Evolutionary conservation across 2,797 vertebrate genomes (phyloP).

Genomic region (Ceryle rudis): DNA sequence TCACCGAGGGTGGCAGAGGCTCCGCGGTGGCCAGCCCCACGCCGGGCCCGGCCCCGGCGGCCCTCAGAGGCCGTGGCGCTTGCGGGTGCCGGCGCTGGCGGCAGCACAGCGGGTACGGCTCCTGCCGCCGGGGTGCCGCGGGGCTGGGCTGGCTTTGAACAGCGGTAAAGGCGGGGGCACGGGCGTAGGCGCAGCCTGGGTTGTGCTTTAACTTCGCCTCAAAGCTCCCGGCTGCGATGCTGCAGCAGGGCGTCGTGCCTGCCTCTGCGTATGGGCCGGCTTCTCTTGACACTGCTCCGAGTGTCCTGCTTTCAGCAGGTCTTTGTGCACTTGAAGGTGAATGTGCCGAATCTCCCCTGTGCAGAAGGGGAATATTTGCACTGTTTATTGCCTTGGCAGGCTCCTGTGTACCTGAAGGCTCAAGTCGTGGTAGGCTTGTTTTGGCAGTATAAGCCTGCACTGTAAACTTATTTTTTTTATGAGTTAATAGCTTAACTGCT

Average conservation of each 20-base stretch:
- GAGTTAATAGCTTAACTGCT: not conserved
- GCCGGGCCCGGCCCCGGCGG: not conserved
- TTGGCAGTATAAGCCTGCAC: not conserved
- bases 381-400: rapidly evolving
- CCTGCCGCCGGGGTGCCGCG: not conserved
- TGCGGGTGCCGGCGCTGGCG: slow-evolving; percentile 79
- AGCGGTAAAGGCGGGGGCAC: rapidly evolving
- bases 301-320: rapidly evolving
- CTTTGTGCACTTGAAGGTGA: rapidly evolving
- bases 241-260: rapidly evolving
- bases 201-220: rapidly evolving
- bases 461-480: rapidly evolving
- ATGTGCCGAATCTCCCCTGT: rapidly evolving
- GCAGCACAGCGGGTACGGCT: not conserved
- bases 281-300: rapidly evolving
- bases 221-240: rapidly evolving
- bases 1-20: not conserved
- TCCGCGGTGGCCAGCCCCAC: not conserved
- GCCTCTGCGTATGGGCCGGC: rapidly evolving
- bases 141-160: no score
- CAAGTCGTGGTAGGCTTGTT: rapidly evolving
- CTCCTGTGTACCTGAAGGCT: rapidly evolving
- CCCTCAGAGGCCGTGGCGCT: slow-evolving; percentile 83
- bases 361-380: rapidly evolving
- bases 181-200: rapidly evolving